Base-by-base conservation (phyloP, 2,888 invertebrate genomes). In the Aphodius sticticus region DNA sequence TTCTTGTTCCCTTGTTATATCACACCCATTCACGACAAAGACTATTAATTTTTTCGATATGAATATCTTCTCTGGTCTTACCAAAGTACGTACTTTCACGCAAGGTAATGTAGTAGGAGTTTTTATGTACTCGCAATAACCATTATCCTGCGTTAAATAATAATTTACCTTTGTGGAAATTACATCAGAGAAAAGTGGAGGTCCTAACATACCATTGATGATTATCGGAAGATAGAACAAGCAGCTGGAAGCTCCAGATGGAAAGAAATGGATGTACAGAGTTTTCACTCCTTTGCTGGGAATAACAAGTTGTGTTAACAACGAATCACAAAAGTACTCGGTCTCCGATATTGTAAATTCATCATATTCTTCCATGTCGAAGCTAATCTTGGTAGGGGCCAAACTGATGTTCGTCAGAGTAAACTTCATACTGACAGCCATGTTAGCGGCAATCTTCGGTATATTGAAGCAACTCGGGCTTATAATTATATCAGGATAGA, bases 161-260 rank as follows among this genome's bases (percentile, higher is more conserved):
- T 72, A 72, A 6, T 26, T 26, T 9, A 72, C 72, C 36, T 72
- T 72, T 72, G 72, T 72, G n/a, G 72, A 72, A 72, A 72, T 72
- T 26, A 36, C 36, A 72, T 72, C 72, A 6, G n/a, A 16, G 6
- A 26, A 14, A 72, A 72, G 16, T 14, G 72, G 72, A 16, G 72
- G 72, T 26, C 72, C 72, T n/a, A 72, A 3, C 6, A 72, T 72
- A 14, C 26, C 26, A 26, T 72, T 72, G 36, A 72, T 72, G 14
- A 16, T 16, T 36, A 72, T 15, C 3, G 72, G n/a, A n/a, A n/a
- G n/a, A n/a, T n/a, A n/a, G n/a, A n/a, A n/a, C n/a, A n/a, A n/a
- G n/a, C n/a, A n/a, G n/a, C 72, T 5, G 26, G 26, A 36, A 26
- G 26, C 14, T 9, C 72, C 72, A 6, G 36, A 72, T 72, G 72